phyloP scores from a whole-genome alignment of 64 coral and sea anemone genomes.

The Porites lutea region DNA sequence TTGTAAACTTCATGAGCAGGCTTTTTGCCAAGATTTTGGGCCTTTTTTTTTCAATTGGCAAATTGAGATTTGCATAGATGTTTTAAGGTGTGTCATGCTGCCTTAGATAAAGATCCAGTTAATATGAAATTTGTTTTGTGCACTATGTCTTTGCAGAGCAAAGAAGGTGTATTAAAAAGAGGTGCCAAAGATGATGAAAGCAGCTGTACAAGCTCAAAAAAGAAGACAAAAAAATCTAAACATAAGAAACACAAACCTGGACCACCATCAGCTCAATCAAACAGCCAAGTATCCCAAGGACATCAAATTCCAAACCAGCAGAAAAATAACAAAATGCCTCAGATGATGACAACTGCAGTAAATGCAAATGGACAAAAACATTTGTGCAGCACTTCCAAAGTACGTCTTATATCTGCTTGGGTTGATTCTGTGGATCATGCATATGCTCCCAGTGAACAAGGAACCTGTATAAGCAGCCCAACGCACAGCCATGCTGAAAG shows the following conservation, averaged over 20 bases:
- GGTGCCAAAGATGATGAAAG: neutral
- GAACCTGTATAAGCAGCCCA: neutral
- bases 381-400: neutral
- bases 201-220: neutral
- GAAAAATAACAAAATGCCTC: neutral
- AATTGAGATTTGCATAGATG: too few species aligned
- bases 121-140: too few species aligned
- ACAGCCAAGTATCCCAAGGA: neutral
- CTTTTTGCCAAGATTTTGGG: too few species aligned
- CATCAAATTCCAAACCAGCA: neutral
- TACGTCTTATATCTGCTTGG: constrained; percentile 15
- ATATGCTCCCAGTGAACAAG: constrained; percentile 42
- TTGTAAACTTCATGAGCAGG: too few species aligned
- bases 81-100: too few species aligned
- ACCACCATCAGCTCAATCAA: neutral
- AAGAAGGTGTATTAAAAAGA: constrained; percentile 11
- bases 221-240: neutral
- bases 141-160: constrained; percentile 10
- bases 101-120: too few species aligned
- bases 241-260: neutral
- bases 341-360: neutral
- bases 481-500: neutral
- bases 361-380: neutral
- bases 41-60: too few species aligned
- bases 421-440: constrained; percentile 25